Conservation (phyloP, 2,797 vertebrate species). For the Fundulus diaphanus region DNA sequence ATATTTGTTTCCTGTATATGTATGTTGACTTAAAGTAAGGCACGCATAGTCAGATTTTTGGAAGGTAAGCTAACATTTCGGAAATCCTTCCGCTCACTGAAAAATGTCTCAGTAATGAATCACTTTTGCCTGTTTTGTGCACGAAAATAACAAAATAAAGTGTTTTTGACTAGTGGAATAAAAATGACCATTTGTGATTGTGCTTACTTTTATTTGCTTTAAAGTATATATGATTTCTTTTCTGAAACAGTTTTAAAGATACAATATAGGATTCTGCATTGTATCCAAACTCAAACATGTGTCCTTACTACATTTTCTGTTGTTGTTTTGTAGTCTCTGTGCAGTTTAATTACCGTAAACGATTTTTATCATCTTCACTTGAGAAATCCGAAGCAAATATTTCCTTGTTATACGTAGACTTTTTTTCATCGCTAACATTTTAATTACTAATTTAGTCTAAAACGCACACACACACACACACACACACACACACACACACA, state of each 20-base stretch:
- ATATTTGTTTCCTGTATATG: background rate
- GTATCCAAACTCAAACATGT: background rate
- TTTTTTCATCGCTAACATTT: slow-evolving; percentile 9
- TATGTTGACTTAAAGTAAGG: background rate
- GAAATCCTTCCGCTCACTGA: background rate
- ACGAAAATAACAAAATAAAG: background rate
- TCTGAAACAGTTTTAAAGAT: background rate
- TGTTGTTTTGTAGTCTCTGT: too few relatives aligned
- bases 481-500: too few relatives aligned
- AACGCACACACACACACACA: too few relatives aligned
- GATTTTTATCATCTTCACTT: background rate
- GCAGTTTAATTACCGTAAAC: background rate
- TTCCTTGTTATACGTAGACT: background rate
- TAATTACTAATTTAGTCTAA: slow-evolving; percentile 36
- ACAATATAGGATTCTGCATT: background rate
- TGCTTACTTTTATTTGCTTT: background rate
- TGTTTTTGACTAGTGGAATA: background rate
- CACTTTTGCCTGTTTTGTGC: background rate
- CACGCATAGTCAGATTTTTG: background rate
- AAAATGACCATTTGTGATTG: background rate
- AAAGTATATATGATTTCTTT: background rate
- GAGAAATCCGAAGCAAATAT: background rate
- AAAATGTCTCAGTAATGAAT: background rate
- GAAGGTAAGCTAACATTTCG: background rate
- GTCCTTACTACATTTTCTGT: background rate